A percentile compares a stretch with the other conserved stretches of the same genome.
Conservation (phyloP, 2,888 invertebrate genomes). For the Torymus texanus region DNA sequence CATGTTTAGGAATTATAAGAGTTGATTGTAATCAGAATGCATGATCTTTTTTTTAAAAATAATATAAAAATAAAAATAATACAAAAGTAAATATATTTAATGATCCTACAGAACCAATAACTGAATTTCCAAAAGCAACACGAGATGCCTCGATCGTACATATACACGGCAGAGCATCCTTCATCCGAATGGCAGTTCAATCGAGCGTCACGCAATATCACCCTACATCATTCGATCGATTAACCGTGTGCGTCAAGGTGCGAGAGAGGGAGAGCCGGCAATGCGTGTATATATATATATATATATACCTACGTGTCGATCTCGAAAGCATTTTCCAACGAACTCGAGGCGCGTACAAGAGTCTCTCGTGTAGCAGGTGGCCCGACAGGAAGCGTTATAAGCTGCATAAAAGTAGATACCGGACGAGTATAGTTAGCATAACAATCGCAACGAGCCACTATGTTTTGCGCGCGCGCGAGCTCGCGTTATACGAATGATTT, state of each 20-base stretch:
- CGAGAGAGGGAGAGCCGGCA: too few relatives aligned
- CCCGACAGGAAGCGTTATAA: constrained; percentile 33
- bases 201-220: constrained; percentile 32
- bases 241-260: neutral
- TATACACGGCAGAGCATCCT: constrained; percentile 22
- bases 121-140: too few relatives aligned
- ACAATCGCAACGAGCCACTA: constrained; percentile 71
- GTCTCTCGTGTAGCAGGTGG: constrained; percentile 37
- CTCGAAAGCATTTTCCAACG: neutral
- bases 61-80: neutral
- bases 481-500: constrained; percentile 69
- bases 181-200: constrained; percentile 31
- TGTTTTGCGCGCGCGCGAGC: constrained; percentile 61
- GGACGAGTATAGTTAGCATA: constrained; percentile 72
- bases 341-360: neutral
- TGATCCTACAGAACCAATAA: too few relatives aligned
- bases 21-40: constrained; percentile 5
- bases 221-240: constrained; percentile 16
- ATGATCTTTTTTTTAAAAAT: neutral
- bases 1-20: neutral
- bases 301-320: constrained; percentile 20
- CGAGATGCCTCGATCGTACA: too few relatives aligned
- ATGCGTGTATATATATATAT: too few relatives aligned
- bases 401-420: constrained; percentile 70
- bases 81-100: too few relatives aligned